Percentiles rank a stretch among this genome's conserved stretches.
Conservation (phyloP, 2,888 invertebrate genomes). For the Drosophila falleni region DNA sequence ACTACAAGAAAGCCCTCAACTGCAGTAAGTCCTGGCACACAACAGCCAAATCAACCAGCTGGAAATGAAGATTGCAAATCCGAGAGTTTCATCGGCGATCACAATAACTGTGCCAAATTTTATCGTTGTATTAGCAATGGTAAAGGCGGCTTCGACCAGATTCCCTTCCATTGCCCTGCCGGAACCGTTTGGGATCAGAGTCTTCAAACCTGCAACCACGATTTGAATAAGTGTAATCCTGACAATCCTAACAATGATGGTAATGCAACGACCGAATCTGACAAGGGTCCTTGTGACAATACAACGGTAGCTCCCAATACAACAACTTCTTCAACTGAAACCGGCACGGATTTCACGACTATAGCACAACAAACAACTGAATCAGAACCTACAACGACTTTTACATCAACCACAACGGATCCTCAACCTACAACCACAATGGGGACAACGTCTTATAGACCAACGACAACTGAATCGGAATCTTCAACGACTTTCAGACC, state of each 20-base stretch:
- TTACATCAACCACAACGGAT: slow-evolving; percentile 8
- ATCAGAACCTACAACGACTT: slow-evolving; percentile 22
- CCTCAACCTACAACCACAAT: slow-evolving; percentile 28
- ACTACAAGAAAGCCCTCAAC: slow-evolving; percentile 14
- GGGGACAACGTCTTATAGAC: slow-evolving; percentile 8
- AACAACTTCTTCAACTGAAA: slow-evolving; percentile 26
- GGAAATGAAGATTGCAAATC: slow-evolving; percentile 80
- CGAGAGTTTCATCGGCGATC: slow-evolving; percentile 86
- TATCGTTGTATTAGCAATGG: slow-evolving; percentile 89
- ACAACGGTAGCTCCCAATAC: slow-evolving; percentile 27
- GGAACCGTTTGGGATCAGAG: slow-evolving; percentile 88
- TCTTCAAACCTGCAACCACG: slow-evolving; percentile 83
- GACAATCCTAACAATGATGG: slow-evolving; percentile 46
- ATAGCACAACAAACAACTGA: slow-evolving; percentile 9
- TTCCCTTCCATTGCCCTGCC: slow-evolving; percentile 88
- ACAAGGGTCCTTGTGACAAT: slow-evolving; percentile 45
- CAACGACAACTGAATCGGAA: slow-evolving; percentile 25
- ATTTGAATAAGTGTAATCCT: slow-evolving; percentile 75
- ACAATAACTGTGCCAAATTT: slow-evolving; percentile 88
- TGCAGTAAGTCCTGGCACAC: slow-evolving; percentile 37
- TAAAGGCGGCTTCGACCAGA: slow-evolving; percentile 87
- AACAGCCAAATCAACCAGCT: slow-evolving; percentile 42
- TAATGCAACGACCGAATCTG: slow-evolving; percentile 53
- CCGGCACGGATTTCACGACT: slow-evolving; percentile 30
- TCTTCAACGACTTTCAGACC: slow-evolving; percentile 40